Conservation (phyloP, 2,797 vertebrate species). For the Anabacerthia variegaticeps region DNA sequence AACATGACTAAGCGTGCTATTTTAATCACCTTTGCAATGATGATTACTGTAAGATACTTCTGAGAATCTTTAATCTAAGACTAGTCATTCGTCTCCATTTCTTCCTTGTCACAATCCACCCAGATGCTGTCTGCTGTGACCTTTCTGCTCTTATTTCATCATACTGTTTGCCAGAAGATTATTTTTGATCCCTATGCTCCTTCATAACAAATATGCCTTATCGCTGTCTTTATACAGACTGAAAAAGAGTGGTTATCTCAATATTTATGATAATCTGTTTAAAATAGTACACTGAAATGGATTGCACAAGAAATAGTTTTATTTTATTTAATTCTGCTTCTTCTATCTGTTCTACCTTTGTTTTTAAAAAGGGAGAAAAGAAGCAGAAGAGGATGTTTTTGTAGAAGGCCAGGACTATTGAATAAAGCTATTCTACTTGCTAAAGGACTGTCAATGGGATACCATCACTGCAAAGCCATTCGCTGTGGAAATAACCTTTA, state of each 20-base stretch:
- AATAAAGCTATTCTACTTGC: not conserved
- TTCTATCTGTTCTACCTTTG: not conserved
- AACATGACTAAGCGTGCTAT: constrained; percentile 64
- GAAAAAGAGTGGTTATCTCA: constrained; percentile 6
- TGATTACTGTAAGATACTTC: constrained; percentile 32
- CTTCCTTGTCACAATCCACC: constrained; percentile 51
- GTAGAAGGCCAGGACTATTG: not conserved
- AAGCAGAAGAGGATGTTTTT: not conserved
- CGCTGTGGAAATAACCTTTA: not conserved
- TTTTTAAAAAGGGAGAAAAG: not conserved
- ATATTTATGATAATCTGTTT: not conserved
- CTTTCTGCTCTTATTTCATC: constrained; percentile 29
- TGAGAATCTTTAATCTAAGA: constrained; percentile 33
- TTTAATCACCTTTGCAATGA: constrained; percentile 49
- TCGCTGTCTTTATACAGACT: not conserved
- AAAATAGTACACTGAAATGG: not conserved
- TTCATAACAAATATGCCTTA: not conserved
- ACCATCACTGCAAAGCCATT: not conserved
- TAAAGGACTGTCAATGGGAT: not conserved
- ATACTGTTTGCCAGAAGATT: not conserved
- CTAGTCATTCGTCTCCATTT: constrained; percentile 55
- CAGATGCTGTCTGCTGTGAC: constrained; percentile 38
- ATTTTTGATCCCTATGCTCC: not conserved
- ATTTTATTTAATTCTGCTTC: not conserved
- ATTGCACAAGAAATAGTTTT: not conserved